Evolutionary conservation across 2,113 vertebrate species (phyloP).

Genomic region (Varanus komodoensis): DNA sequence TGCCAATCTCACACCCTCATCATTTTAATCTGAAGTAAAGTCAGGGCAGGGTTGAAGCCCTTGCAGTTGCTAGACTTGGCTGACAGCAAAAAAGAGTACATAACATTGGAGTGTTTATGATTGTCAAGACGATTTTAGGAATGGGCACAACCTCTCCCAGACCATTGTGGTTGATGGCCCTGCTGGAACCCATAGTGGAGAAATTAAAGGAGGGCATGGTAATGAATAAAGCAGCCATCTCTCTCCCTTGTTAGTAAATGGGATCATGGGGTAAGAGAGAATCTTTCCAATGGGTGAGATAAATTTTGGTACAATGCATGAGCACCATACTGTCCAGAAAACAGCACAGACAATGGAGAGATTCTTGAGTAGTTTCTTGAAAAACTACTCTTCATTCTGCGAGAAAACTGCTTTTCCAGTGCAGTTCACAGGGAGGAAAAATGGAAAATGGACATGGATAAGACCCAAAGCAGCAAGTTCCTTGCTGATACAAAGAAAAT

Average conservation of each 20-base stretch:
- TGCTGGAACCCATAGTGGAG: background rate
- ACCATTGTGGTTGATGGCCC: background rate
- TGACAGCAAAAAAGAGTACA: background rate
- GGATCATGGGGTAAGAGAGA: no score
- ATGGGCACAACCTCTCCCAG: background rate
- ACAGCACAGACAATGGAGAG: no score
- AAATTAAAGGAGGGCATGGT: no score
- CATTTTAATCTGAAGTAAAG: background rate
- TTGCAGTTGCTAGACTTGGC: background rate
- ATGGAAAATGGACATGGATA: background rate
- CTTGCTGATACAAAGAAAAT: background rate
- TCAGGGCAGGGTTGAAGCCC: background rate
- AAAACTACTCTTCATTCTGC: background rate
- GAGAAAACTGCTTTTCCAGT: background rate
- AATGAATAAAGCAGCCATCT: background rate
- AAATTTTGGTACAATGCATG: background rate
- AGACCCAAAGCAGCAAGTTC: background rate
- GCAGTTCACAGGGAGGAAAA: background rate
- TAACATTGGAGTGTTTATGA: background rate
- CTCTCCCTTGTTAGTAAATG: background rate
- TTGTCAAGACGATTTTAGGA: background rate
- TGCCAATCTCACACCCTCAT: background rate
- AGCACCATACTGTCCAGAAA: background rate
- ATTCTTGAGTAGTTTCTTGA: background rate
- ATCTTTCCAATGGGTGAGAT: background rate